Percentiles rank a stretch among this genome's conserved stretches.
Evolutionary conservation across 2,113 vertebrate genomes (phyloP).

Genomic region (Capreolus pygargus): DNA sequence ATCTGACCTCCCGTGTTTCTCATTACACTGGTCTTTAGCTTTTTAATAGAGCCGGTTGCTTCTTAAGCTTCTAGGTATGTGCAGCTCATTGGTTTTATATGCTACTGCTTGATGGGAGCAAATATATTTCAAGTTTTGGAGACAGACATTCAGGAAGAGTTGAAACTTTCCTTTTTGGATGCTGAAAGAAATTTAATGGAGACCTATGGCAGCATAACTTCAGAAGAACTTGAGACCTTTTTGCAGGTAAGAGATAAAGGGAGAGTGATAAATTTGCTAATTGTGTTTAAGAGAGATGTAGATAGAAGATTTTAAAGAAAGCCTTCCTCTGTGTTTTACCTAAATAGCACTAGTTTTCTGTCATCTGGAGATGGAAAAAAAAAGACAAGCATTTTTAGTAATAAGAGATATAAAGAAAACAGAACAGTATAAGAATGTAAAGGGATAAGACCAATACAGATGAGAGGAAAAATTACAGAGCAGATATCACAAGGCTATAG

Average conservation of each 20-base stretch:
- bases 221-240: conserved; percentile 75
- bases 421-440: not conserved
- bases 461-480: not conserved
- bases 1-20: not conserved
- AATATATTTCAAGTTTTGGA: conserved; percentile 78
- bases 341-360: not conserved
- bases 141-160: conserved; percentile 50
- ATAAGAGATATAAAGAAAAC: not conserved
- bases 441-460: not conserved
- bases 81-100: conserved; percentile 49
- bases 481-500: not conserved
- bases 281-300: not conserved
- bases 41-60: conserved; percentile 43
- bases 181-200: conserved; percentile 76
- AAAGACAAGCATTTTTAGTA: not conserved
- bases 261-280: not conserved
- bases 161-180: conserved; percentile 65
- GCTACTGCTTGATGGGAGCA: conserved; percentile 75
- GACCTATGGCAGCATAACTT: conserved; percentile 65
- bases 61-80: conserved; percentile 53
- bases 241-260: conserved; percentile 71
- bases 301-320: not conserved
- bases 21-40: not conserved
- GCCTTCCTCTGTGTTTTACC: not conserved
- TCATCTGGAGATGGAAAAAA: not conserved